A percentile compares a stretch with the other conserved stretches of the same genome.
phyloP scores from a whole-genome alignment of 2,888 invertebrate species.

The Noctua janthina region DNA sequence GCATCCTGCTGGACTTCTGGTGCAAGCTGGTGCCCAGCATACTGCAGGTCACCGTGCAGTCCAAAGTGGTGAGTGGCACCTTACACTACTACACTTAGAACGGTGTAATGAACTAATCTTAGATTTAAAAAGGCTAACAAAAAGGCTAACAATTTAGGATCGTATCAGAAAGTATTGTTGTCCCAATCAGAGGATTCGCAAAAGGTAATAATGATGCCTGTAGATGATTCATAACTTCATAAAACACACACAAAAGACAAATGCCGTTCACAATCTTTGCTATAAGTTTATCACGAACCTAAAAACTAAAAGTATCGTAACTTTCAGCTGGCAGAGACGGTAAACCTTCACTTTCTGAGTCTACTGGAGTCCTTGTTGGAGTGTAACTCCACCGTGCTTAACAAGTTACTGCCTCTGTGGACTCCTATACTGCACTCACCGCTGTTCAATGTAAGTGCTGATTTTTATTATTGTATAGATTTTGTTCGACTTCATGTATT shows the following conservation, averaged over 20 bases:
- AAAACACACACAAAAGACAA: neutral
- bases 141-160: too few relatives aligned
- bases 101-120: too few relatives aligned
- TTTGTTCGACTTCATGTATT: neutral
- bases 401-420: conserved; percentile 98
- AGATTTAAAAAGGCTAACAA: too few relatives aligned
- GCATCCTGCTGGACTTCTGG: conserved; percentile 99
- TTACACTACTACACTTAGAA: neutral
- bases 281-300: neutral
- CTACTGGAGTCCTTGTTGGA: conserved; percentile 98
- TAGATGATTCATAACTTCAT: neutral
- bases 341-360: conserved; percentile 98
- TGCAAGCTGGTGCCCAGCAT: conserved; percentile 99
- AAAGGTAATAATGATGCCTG: neutral
- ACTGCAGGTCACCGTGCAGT: conserved; percentile 94
- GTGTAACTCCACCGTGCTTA: conserved; percentile 97
- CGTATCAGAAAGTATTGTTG: neutral
- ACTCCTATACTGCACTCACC: conserved; percentile 98
- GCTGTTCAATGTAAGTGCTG: conserved; percentile 81
- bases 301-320: neutral
- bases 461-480: neutral
- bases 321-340: conserved; percentile 98
- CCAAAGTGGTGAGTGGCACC: conserved; percentile 94
- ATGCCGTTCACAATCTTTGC: neutral
- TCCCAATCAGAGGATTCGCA: neutral